Evolutionary conservation across 1,140 invertebrate species (phyloP), one percentile per base, ranked within the genome.

Genomic region (Chironomus tepperi): DNA sequence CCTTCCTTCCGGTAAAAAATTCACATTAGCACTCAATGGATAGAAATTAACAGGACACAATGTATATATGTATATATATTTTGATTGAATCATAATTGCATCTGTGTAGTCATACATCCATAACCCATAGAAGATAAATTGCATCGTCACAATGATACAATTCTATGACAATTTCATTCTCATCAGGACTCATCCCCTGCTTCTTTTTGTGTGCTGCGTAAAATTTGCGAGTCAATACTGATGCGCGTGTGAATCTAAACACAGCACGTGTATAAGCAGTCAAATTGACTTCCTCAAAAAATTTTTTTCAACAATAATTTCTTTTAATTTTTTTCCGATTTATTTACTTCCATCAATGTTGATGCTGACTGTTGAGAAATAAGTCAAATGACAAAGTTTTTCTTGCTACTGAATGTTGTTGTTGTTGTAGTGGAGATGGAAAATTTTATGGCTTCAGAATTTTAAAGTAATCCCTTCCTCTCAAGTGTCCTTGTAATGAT

Each of bases 271-370:
- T 21, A 18, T 9, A 18, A 57, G 47, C 47, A 57, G 10, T 70
- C 65, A 70, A 70, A 70, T 70, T 70, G 65, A 70, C 65, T 70
- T 70, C 65, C 65, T 70, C 19, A 8, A 19, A 70, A 18, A 70
- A 3, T 19, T 21, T 19, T 21, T 19, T 6, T 15, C 12, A 57
- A 57, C 10, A 57, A n/a, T n/a, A n/a, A n/a, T n/a, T 12, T n/a
- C 10, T 15, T 57, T 57, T 12, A 15, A 57, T 15, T 57, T 57
- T 57, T 57, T 57, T n/a, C 47, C n/a, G 47, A 57, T 34, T 34
- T 34, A 34, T 34, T 34, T 34, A 34, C 24, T 34, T 34, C 24
- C 24, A 5, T 34, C 24, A 34, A 34, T 34, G 5, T 5, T 34
- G 24, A 34, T 34, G 24, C 24, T 34, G 24, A n/a, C 5, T 34